Evolutionary conservation across 1,140 invertebrate genomes (phyloP).

Genomic region (Micrasema minimum): DNA sequence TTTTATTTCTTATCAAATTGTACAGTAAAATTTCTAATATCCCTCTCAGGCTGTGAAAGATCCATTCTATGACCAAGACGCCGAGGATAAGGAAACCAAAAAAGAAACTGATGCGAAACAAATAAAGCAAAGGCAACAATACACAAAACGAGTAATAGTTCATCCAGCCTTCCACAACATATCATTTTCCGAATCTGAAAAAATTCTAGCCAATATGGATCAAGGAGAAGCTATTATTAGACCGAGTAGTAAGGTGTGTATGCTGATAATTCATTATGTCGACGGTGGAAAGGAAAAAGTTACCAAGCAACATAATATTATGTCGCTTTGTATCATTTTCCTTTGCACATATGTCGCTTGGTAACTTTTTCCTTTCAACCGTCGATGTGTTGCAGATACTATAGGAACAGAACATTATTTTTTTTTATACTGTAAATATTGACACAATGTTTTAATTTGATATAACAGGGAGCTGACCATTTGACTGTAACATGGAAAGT

Average conservation of each 20-base stretch:
- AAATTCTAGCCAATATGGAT: slow-evolving; percentile 90
- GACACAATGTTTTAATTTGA: background rate
- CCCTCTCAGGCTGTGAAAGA: slow-evolving; percentile 90
- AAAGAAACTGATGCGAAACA: slow-evolving; percentile 86
- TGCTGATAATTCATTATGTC: too few relatives aligned
- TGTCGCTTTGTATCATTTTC: too few relatives aligned
- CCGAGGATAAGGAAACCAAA: slow-evolving; percentile 83
- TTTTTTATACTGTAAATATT: too few relatives aligned
- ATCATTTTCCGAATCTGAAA: slow-evolving; percentile 91
- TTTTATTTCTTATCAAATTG: too few relatives aligned
- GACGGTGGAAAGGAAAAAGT: too few relatives aligned
- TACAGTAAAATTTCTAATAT: too few relatives aligned
- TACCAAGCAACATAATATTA: too few relatives aligned
- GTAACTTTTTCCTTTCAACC: too few relatives aligned
- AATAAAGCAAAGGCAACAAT: slow-evolving; percentile 81
- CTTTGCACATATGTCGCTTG: too few relatives aligned
- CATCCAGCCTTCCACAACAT: slow-evolving; percentile 99
- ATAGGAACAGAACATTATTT: too few relatives aligned
- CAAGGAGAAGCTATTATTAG: slow-evolving; percentile 96
- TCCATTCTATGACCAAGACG: slow-evolving; percentile 90
- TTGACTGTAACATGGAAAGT: slow-evolving; percentile 99
- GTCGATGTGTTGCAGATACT: too few relatives aligned
- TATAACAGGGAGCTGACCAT: slow-evolving; percentile 85
- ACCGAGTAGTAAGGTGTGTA: slow-evolving; percentile 88
- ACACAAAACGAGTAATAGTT: slow-evolving; percentile 95